These are phyloP conservation scores for Stegodyphus dumicola DNA, from an alignment of 1,140 invertebrate genomes.

Conservation along the genomic window DNA sequence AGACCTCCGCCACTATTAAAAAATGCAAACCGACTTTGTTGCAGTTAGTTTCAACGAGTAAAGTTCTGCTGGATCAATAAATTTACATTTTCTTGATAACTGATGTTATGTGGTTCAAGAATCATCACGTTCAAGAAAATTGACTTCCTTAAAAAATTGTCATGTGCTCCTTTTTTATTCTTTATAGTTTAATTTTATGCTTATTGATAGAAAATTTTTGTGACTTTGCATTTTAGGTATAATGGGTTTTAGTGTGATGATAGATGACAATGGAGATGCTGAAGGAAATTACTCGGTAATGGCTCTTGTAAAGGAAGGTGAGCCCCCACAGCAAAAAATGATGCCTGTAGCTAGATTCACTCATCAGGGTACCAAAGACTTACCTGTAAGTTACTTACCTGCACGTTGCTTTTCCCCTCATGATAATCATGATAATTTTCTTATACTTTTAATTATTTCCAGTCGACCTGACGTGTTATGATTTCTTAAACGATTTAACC, in stretches of 20 bases:
- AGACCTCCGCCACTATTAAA: too few species aligned
- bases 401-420: not conserved
- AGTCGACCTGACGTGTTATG: not conserved
- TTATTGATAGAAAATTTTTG: too few species aligned
- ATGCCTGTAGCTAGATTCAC: constrained; percentile 80
- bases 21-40: too few species aligned
- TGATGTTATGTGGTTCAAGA: too few species aligned
- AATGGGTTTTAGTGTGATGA: constrained; percentile 77
- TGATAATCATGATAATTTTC: not conserved
- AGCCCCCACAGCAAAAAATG: constrained; percentile 70
- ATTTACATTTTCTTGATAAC: too few species aligned
- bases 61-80: too few species aligned
- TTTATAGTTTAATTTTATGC: too few species aligned
- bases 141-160: too few species aligned
- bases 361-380: constrained; percentile 67
- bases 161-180: too few species aligned
- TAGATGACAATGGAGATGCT: constrained; percentile 88
- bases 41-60: too few species aligned
- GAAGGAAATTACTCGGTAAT: constrained; percentile 91
- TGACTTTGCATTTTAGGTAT: constrained; percentile 68
- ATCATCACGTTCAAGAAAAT: too few species aligned
- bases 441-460: not conserved
- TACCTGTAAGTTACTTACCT: constrained; percentile 67
- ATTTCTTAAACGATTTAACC: not conserved
- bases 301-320: constrained; percentile 66